These are phyloP conservation scores for Galeruca laticollis DNA, from an alignment of 2,888 invertebrate genomes.

Conservation along the genomic window DNA sequence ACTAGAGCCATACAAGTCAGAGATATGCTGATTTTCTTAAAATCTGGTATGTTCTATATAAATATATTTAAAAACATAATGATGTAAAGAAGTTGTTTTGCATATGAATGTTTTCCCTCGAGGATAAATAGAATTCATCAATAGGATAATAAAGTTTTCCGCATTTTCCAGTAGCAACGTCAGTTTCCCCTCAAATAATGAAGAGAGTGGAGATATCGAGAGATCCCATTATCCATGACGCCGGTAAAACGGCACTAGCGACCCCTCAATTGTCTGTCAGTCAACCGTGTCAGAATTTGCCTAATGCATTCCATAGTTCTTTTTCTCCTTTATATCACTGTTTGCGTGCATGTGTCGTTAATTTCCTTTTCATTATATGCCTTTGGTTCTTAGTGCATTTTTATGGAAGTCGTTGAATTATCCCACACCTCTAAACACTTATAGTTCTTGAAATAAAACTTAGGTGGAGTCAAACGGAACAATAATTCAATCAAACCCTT, in stretches of 20 bases:
- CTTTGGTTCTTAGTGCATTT: conserved; percentile 48
- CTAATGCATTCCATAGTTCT: conserved; percentile 60
- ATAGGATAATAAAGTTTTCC: conserved; percentile 37
- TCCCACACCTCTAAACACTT: conserved; percentile 47
- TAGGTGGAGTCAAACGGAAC: background rate
- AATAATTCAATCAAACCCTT: background rate
- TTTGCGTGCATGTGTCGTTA: conserved; percentile 61
- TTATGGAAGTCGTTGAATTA: conserved; percentile 36
- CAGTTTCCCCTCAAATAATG: conserved; percentile 29
- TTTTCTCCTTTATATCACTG: conserved; percentile 61
- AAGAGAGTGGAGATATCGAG: conserved; percentile 30
- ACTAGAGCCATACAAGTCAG: too few species aligned
- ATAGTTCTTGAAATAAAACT: conserved; percentile 29
- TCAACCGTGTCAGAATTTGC: conserved; percentile 61
- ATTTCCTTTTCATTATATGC: conserved; percentile 61
- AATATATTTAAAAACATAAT: conserved; percentile 20
- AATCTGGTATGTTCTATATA: background rate
- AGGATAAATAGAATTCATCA: conserved; percentile 33
- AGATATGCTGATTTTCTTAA: background rate
- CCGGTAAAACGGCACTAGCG: conserved; percentile 38
- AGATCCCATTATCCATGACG: conserved; percentile 38
- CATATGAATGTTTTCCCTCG: conserved; percentile 34
- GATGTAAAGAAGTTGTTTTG: conserved; percentile 18
- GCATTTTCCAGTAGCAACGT: conserved; percentile 26
- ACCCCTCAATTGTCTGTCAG: conserved; percentile 50